Conservation (phyloP, 2,113 vertebrate species). For the Tursiops truncatus region DNA sequence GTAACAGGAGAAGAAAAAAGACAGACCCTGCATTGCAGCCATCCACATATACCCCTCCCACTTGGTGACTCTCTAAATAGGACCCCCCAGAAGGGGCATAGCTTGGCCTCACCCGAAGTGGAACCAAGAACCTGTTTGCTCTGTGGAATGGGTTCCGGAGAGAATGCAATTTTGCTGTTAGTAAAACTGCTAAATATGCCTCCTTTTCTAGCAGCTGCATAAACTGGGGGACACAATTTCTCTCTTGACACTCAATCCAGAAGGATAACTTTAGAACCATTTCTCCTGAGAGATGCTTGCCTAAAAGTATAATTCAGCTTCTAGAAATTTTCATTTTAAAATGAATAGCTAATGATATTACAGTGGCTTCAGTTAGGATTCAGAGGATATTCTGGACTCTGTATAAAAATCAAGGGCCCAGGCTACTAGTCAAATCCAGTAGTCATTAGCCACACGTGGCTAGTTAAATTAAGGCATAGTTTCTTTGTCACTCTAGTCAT, state of each 20-base stretch:
- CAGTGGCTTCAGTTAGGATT: neutral
- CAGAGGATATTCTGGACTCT: neutral
- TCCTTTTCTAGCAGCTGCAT: neutral
- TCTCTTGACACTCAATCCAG: neutral
- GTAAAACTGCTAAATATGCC: neutral
- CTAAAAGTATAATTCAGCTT: conserved; percentile 8
- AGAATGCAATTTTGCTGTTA: neutral
- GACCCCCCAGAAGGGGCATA: neutral
- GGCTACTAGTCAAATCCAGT: neutral
- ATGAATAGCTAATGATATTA: neutral
- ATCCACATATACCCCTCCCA: neutral
- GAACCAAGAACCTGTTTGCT: neutral
- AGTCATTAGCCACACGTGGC: neutral
- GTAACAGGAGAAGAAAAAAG: conserved; percentile 1
- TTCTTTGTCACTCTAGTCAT: neutral
- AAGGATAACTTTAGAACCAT: neutral
- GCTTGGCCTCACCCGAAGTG: neutral
- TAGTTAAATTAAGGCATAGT: neutral
- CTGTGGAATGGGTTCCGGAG: neutral
- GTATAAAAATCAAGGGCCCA: neutral
- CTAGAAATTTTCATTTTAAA: neutral
- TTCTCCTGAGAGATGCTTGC: neutral
- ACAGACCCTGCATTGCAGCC: neutral
- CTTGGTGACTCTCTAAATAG: neutral
- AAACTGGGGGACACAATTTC: neutral